phyloP scores from a whole-genome alignment of 2,113 vertebrate species.

The Planiliza haematocheilus region DNA sequence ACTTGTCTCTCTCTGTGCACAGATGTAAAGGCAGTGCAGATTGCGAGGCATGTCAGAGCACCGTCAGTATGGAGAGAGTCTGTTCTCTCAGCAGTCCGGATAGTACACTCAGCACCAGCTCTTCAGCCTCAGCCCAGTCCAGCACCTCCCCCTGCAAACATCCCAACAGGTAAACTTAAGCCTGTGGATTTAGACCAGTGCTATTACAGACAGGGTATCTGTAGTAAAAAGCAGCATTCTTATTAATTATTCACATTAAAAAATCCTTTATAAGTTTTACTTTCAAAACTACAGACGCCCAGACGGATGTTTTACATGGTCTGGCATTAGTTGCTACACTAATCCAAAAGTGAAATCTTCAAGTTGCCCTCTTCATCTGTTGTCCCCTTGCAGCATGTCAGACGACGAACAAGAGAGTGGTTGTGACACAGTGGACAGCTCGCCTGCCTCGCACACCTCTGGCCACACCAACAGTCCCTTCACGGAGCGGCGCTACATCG shows the following conservation, averaged over 20 bases:
- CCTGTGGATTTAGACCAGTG: not conserved
- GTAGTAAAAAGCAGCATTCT: too few species aligned
- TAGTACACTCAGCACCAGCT: slow-evolving; percentile 95
- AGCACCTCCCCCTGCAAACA: slow-evolving; percentile 94
- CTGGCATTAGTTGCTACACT: not conserved
- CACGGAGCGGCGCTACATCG: slow-evolving; percentile 86
- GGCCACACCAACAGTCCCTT: slow-evolving; percentile 90
- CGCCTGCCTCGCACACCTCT: slow-evolving; percentile 90
- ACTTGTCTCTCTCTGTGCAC: slow-evolving; percentile 1
- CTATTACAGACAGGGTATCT: not conserved
- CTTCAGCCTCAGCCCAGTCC: slow-evolving; percentile 89
- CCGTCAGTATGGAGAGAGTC: slow-evolving; percentile 94
- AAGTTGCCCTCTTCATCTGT: not conserved
- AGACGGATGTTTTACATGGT: not conserved
- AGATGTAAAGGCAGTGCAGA: slow-evolving; percentile 95
- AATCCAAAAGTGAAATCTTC: not conserved
- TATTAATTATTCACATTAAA: too few species aligned
- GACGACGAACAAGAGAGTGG: slow-evolving; percentile 96
- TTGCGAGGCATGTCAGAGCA: slow-evolving; percentile 97
- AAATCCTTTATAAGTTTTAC: too few species aligned
- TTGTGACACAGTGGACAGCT: slow-evolving; percentile 94
- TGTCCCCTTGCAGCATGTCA: slow-evolving; percentile 87
- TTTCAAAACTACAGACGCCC: not conserved
- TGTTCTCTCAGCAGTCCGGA: slow-evolving; percentile 98
- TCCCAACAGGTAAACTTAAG: slow-evolving; percentile 87